Conservation (phyloP, 2,113 vertebrate species). For the Megaceryle torquata region DNA sequence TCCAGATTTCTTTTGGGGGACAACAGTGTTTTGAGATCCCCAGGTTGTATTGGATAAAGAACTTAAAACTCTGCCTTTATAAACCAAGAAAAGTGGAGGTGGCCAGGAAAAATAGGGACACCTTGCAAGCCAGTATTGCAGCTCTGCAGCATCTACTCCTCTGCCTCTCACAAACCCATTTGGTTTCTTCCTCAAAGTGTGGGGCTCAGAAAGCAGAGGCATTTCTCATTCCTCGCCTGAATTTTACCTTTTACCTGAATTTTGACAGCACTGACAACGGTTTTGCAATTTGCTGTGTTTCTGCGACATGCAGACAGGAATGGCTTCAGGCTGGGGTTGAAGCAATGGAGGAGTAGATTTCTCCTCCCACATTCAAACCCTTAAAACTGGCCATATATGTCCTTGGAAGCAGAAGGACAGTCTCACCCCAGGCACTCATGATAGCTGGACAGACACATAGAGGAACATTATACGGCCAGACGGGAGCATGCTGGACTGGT, state of each 20-base stretch:
- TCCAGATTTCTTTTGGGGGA: neutral
- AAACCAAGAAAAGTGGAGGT: neutral
- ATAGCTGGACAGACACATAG: fast-evolving
- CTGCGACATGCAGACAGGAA: neutral
- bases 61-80: neutral
- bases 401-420: neutral
- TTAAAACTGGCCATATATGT: neutral
- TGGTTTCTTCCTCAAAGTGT: neutral
- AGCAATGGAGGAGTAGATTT: neutral
- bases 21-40: neutral
- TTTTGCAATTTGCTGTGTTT: neutral
- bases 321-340: neutral
- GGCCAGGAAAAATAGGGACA: neutral
- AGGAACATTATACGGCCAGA: neutral
- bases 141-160: neutral
- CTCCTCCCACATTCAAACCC: fast-evolving
- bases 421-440: fast-evolving
- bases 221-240: neutral
- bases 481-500: fast-evolving
- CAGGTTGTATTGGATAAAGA: fast-evolving
- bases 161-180: neutral
- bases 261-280: neutral
- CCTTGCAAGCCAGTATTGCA: neutral
- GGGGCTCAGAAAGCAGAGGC: neutral
- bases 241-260: neutral